Evolutionary conservation across 2,888 invertebrate species (phyloP).

Genomic region (Leptinotarsa rubiginosa): DNA sequence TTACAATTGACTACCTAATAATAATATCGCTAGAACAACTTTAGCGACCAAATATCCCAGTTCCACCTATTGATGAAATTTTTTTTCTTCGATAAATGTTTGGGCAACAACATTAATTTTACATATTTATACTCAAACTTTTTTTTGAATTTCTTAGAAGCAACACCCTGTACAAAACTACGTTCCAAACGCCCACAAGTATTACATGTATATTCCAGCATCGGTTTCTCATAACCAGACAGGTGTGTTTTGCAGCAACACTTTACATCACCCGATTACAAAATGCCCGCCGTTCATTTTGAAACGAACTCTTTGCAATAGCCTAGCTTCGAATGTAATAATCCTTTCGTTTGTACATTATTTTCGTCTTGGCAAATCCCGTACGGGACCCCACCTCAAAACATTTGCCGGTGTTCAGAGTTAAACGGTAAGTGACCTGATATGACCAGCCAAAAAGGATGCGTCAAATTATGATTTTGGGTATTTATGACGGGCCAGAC

Average conservation of each 20-base stretch:
- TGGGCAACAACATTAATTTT: too few relatives aligned
- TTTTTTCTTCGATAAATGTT: too few relatives aligned
- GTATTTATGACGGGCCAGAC: background rate
- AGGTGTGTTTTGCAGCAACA: constrained; percentile 33
- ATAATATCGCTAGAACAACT: too few relatives aligned
- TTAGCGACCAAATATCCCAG: too few relatives aligned
- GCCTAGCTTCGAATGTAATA: constrained; percentile 24
- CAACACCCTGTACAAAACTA: constrained; percentile 1
- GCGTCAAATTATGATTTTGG: background rate
- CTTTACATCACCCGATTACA: constrained; percentile 28
- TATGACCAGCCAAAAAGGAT: background rate
- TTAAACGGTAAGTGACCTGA: constrained; percentile 18
- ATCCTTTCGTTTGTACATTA: constrained; percentile 23
- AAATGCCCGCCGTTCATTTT: constrained; percentile 33
- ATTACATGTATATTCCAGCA: constrained; percentile 21
- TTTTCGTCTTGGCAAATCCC: constrained; percentile 26
- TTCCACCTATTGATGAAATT: too few relatives aligned
- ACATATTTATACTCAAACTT: background rate
- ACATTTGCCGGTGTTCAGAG: background rate
- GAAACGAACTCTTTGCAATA: constrained; percentile 40
- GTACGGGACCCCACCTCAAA: background rate
- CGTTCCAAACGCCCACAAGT: constrained; percentile 17
- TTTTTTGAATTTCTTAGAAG: background rate
- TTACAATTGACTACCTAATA: too few relatives aligned
- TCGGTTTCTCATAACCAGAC: constrained; percentile 32